Evolutionary conservation across 2,888 invertebrate genomes (phyloP).

Genomic region (Lymantria monacha): DNA sequence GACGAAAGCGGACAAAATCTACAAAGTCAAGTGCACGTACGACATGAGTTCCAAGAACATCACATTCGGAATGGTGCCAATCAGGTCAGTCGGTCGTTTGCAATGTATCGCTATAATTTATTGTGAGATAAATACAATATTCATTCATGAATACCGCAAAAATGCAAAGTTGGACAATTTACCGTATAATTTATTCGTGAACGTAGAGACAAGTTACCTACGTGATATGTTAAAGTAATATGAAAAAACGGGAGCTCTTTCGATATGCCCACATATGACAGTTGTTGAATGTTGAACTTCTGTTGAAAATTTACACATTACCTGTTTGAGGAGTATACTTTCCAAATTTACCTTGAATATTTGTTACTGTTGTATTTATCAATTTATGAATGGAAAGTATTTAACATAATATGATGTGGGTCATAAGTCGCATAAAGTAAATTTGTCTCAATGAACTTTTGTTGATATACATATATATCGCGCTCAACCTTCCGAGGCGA

Average conservation of each 20-base stretch:
- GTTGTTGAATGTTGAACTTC: too few relatives aligned
- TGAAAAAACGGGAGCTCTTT: constrained; percentile 45
- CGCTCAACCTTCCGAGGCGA: too few relatives aligned
- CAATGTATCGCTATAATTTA: constrained; percentile 26
- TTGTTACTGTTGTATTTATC: too few relatives aligned
- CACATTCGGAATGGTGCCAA: constrained; percentile 98
- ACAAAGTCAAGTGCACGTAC: constrained; percentile 97
- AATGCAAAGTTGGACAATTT: constrained; percentile 35
- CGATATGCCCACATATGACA: constrained; percentile 43
- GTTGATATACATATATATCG: too few relatives aligned
- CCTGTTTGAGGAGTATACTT: too few relatives aligned
- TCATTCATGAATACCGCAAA: constrained; percentile 33
- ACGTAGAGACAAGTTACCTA: constrained; percentile 40
- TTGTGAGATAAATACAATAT: constrained; percentile 26
- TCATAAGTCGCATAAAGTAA: constrained; percentile 29
- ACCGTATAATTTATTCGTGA: constrained; percentile 51
- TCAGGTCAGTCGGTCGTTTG: constrained; percentile 83
- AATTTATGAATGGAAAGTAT: too few relatives aligned
- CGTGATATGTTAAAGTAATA: constrained; percentile 53
- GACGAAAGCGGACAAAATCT: constrained; percentile 98
- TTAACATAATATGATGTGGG: too few relatives aligned
- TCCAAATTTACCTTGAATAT: too few relatives aligned
- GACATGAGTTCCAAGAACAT: constrained; percentile 98
- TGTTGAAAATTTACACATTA: too few relatives aligned
- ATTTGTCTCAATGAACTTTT: constrained; percentile 50